phyloP scores from a whole-genome alignment of 2,888 invertebrate species.

The Ashinkailepas kermadecensis region DNA sequence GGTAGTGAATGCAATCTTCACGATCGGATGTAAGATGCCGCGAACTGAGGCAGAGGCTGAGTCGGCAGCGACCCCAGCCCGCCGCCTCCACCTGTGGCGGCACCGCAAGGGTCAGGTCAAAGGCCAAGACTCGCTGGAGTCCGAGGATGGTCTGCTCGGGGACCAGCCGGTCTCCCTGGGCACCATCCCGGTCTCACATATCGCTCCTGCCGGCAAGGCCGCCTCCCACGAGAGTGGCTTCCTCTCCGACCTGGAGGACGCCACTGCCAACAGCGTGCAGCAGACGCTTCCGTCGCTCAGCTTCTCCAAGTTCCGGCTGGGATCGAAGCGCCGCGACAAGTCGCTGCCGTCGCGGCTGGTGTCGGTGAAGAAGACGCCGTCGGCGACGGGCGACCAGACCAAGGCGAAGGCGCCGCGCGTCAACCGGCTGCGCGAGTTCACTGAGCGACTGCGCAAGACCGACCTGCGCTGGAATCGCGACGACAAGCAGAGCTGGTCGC shows the following conservation, averaged over 20 bases:
- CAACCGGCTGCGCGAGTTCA: neutral
- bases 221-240: conserved; percentile 8
- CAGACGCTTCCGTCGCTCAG: neutral
- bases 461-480: conserved; percentile 10
- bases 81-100: neutral
- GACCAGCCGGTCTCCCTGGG: neutral
- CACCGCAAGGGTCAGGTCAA: neutral
- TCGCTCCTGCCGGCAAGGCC: neutral
- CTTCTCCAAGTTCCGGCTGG: conserved; percentile 11
- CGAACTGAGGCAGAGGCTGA: neutral
- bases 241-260: conserved; percentile 3
- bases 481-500: neutral
- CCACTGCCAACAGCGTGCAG: neutral
- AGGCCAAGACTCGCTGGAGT: neutral
- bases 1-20: no score
- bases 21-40: neutral
- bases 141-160: neutral
- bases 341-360: neutral
- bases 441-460: neutral
- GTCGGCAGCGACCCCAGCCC: neutral
- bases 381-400: neutral
- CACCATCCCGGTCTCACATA: neutral
- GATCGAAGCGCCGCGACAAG: neutral
- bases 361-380: neutral
- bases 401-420: conserved; percentile 7